Evolutionary conservation across 2,113 vertebrate genomes (phyloP), one percentile per base, ranked within the genome.

Genomic region (Benitochromis conjunctus): DNA sequence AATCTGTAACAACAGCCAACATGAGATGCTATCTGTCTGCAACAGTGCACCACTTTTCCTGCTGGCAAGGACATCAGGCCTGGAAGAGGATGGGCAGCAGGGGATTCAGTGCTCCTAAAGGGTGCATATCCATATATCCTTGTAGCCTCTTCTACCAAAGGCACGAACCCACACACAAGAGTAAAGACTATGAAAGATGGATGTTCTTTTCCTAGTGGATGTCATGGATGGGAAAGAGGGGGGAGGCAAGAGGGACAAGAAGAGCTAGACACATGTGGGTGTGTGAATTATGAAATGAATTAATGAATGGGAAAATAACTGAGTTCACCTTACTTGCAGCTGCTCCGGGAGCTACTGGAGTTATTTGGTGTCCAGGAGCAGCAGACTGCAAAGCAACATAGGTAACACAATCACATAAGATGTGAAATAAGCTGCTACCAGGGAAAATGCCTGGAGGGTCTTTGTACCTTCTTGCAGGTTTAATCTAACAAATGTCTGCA

Each of bases 11-110:
- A 85, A 55, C 46, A 85, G 80, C 66, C 51, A 81, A 89, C 85
- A 92, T 91, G 90, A 86, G 90, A 93, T 92, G 85, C 80, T 92
- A 92, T 93, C 92, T 88, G 80, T 91, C 91, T 92, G 95, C 92
- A 93, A 93, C 88, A 92, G 91, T 93, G 91, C 91, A 92, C 88
- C 88, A 94, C 84, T 94, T 91, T 91, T 91, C 90, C 89, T 94
- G 89, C 81, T 90, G 87, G 89, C 91, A 94, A 93, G 91, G 90
- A 94, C 91, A 90, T 80, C 58, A 18, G 38, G 77, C 81, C 79
- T 76, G 36, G 56, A 81, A 87, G 86, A 81, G 83, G 90, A 79
- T 86, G 88, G 76, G 80, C 31, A 7, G 83, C 81, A 9, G 57
- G 57, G 66, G 88, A 88, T 77, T 79, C 41, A 16, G 19, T 21